Evolutionary conservation across 2,113 vertebrate species (phyloP).

Genomic region (Tor tambroides): DNA sequence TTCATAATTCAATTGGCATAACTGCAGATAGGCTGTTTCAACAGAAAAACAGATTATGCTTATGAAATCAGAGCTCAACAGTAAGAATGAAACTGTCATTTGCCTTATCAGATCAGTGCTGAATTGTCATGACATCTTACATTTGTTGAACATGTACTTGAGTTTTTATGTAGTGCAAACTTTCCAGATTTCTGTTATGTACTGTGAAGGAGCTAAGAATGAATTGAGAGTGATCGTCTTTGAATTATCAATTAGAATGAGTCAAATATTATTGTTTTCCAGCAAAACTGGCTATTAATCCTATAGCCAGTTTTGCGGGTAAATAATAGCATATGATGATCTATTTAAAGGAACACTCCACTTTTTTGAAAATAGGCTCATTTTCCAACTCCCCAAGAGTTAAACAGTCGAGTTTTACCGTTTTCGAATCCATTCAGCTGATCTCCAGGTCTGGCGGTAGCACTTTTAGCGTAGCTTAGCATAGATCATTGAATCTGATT

Average conservation of each 20-base stretch:
- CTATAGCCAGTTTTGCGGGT: no score
- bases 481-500: no score
- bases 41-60: background rate
- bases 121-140: background rate
- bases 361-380: no score
- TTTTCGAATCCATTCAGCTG: no score
- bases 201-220: background rate
- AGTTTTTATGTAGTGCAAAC: background rate
- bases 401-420: no score
- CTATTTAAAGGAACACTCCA: no score
- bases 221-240: background rate
- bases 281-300: background rate
- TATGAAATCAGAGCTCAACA: background rate
- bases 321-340: no score
- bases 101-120: background rate
- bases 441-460: no score
- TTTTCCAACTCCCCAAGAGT: no score
- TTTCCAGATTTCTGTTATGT: background rate
- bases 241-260: background rate
- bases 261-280: background rate
- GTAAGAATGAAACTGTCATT: background rate
- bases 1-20: slow-evolving; percentile 4
- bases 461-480: no score
- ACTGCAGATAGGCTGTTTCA: background rate
- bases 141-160: background rate